Evolutionary conservation across 1,140 invertebrate species (phyloP).

Genomic region (Melanaphis sacchari): DNA sequence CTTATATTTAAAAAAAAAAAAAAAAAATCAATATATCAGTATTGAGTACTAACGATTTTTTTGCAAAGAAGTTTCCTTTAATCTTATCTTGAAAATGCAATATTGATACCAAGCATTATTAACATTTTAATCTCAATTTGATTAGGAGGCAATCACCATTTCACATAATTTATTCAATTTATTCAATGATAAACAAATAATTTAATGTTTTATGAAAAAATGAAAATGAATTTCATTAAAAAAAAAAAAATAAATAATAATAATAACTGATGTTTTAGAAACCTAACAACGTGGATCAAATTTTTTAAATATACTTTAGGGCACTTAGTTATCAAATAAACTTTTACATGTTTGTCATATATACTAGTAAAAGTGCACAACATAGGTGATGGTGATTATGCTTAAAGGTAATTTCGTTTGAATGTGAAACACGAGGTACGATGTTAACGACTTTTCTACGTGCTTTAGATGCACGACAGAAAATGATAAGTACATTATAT

Average conservation of each 20-base stretch:
- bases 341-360: neutral
- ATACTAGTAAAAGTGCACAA: neutral
- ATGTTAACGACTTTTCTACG: slow-evolving; percentile 34
- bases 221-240: neutral
- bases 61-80: neutral
- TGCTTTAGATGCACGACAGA: neutral
- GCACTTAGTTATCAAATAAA: slow-evolving; percentile 6
- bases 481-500: neutral
- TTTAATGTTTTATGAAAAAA: too few relatives aligned
- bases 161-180: neutral
- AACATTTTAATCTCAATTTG: neutral
- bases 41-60: neutral
- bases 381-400: neutral
- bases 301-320: neutral
- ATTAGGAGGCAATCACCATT: too few relatives aligned
- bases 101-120: too few relatives aligned
- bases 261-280: neutral
- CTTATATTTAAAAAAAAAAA: neutral
- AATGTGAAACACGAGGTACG: neutral
- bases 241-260: neutral
- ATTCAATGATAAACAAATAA: too few relatives aligned
- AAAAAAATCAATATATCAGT: neutral
- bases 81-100: neutral
- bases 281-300: neutral
- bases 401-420: slow-evolving; percentile 4